Percentiles rank a stretch among this genome's conserved stretches.
phyloP scores from a whole-genome alignment of 2,797 vertebrate species.

The Pangasius sanitwongsei region DNA sequence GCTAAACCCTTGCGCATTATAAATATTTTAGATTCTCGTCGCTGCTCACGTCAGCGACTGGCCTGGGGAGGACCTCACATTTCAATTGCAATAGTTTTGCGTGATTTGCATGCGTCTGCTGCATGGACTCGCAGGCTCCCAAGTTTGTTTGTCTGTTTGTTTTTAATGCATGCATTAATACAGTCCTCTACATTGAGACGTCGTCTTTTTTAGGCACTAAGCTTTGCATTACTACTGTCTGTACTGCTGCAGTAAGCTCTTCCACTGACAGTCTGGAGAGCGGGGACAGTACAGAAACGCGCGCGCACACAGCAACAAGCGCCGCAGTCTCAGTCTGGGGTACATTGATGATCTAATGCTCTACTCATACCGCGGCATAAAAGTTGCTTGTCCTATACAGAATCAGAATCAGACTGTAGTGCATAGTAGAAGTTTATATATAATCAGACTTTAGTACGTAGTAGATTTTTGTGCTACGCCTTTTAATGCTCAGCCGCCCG shows the following conservation, averaged over 20 bases:
- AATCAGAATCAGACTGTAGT: neutral
- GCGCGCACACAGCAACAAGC: slow-evolving; percentile 31
- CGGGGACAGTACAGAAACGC: neutral
- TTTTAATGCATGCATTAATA: neutral
- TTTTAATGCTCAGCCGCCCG: neutral
- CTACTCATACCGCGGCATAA: neutral
- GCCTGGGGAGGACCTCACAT: neutral
- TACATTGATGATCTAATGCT: slow-evolving; percentile 14
- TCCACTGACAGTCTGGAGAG: neutral
- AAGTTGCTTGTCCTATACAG: slow-evolving; percentile 33
- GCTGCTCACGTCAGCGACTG: slow-evolving; percentile 3
- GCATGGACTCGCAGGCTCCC: neutral
- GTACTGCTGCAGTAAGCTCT: slow-evolving; percentile 44
- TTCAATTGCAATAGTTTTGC: slow-evolving; percentile 17
- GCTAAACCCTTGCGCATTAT: slow-evolving; percentile 5
- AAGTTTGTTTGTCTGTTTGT: neutral
- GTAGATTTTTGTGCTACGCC: neutral
- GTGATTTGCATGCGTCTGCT: slow-evolving; percentile 8
- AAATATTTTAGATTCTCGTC: neutral
- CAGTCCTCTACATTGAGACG: neutral
- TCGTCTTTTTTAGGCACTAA: neutral
- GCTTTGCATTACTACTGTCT: slow-evolving; percentile 30
- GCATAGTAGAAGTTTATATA: neutral
- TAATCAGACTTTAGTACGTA: too few relatives aligned
- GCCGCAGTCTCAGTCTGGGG: slow-evolving; percentile 44